These are phyloP conservation scores for Seira musarum DNA, from an alignment of 2,888 invertebrate genomes.

Conservation along the genomic window DNA sequence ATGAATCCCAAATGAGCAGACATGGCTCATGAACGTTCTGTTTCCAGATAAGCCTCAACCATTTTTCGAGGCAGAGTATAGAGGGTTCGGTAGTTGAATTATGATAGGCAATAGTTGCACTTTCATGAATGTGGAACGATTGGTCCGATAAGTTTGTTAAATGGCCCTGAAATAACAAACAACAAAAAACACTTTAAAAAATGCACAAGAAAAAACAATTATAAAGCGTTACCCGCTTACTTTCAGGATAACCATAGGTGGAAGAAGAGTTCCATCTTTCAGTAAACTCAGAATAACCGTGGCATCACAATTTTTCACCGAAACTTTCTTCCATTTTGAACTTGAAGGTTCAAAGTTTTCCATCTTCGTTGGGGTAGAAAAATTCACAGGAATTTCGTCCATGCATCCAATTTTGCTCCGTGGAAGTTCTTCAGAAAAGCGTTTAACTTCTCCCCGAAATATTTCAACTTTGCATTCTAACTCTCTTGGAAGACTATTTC, in stretches of 20 bases:
- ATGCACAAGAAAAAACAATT: not conserved
- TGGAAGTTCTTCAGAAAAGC: slow-evolving; percentile 26
- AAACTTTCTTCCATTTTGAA: slow-evolving; percentile 62
- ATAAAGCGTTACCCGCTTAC: slow-evolving; percentile 51
- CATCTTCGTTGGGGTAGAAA: slow-evolving; percentile 54
- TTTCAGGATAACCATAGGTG: slow-evolving; percentile 70
- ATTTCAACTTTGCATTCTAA: slow-evolving; percentile 64
- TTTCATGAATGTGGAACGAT: slow-evolving; percentile 59
- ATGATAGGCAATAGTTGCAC: slow-evolving; percentile 63
- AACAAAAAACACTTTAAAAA: not conserved
- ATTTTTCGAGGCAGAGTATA: slow-evolving; percentile 55
- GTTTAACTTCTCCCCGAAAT: slow-evolving; percentile 63
- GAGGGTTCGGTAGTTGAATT: slow-evolving; percentile 60
- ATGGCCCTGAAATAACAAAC: slow-evolving; percentile 50
- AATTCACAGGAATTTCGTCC: slow-evolving; percentile 71
- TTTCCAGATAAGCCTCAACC: slow-evolving; percentile 63
- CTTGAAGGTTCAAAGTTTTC: slow-evolving; percentile 17
- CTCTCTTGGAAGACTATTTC: slow-evolving; percentile 66
- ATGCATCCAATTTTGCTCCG: slow-evolving; percentile 68
- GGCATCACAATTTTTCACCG: slow-evolving; percentile 71
- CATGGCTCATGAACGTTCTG: slow-evolving; percentile 53
- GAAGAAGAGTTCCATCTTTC: slow-evolving; percentile 69
- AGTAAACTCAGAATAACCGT: slow-evolving; percentile 70
- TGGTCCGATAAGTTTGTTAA: slow-evolving; percentile 48
- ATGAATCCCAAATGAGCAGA: slow-evolving; percentile 68